These are phyloP conservation scores for Bos indicus DNA, from an alignment of 2,113 vertebrate species.

Conservation along the genomic window DNA sequence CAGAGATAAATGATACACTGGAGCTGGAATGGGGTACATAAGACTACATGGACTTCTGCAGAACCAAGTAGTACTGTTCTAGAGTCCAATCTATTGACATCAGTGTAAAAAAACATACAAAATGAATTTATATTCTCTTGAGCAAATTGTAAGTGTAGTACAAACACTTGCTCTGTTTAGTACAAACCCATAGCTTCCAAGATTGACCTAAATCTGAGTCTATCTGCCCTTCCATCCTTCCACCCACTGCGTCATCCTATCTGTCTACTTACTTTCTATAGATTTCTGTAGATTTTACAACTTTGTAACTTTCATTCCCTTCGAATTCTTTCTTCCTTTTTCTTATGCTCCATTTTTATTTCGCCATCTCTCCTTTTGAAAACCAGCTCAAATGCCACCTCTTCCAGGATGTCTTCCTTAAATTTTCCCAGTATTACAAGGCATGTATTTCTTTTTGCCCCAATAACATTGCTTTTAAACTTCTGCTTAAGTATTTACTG, in stretches of 20 bases:
- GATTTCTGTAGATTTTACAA: not conserved
- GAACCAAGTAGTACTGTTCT: not conserved
- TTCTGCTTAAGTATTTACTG: not conserved
- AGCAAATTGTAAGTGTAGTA: not conserved
- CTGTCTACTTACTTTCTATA: no score
- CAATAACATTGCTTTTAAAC: not conserved
- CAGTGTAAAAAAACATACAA: not conserved
- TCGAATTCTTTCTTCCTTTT: not conserved
- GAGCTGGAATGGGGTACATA: not conserved
- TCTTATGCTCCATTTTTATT: not conserved
- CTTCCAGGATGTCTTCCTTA: not conserved
- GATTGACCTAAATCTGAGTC: no score
- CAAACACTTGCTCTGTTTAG: not conserved
- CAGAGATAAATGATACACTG: not conserved
- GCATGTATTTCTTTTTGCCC: not conserved
- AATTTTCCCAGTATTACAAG: not conserved
- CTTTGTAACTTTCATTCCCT: not conserved
- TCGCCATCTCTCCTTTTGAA: not conserved
- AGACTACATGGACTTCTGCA: not conserved
- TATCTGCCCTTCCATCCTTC: accelerated
- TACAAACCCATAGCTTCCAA: no score
- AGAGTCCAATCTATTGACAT: not conserved
- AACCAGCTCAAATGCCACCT: not conserved
- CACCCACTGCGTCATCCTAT: accelerated
- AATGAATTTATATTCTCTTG: not conserved